Conservation (phyloP, 2,888 invertebrate genomes). For the Portevinia maculata region DNA sequence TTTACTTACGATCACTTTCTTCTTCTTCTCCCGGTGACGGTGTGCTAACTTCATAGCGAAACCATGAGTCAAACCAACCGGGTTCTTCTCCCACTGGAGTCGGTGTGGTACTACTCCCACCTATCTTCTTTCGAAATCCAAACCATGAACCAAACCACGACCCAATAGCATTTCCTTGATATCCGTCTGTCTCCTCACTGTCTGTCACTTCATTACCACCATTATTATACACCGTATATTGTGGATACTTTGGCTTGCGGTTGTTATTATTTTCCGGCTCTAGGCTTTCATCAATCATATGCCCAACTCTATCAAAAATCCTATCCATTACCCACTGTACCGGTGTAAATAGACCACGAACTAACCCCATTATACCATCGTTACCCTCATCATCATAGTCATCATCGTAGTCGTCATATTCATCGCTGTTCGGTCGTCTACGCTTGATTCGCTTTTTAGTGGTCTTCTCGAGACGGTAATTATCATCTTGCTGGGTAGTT, state of each 20-base stretch:
- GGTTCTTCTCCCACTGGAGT: constrained; percentile 74
- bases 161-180: constrained; percentile 74
- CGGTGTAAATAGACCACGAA: constrained; percentile 80
- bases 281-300: constrained; percentile 67
- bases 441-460: constrained; percentile 61
- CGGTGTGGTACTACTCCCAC: constrained; percentile 77
- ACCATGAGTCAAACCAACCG: constrained; percentile 81
- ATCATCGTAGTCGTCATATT: constrained; percentile 76
- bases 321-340: constrained; percentile 79
- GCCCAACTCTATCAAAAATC: constrained; percentile 77
- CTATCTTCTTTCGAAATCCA: constrained; percentile 76
- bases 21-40: constrained; percentile 75
- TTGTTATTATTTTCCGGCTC: constrained; percentile 50
- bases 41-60: constrained; percentile 77
- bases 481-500: constrained; percentile 22
- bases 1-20: constrained; percentile 78
- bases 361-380: constrained; percentile 77
- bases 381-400: constrained; percentile 75
- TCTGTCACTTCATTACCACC: constrained; percentile 74
- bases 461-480: constrained; percentile 41
- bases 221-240: constrained; percentile 79
- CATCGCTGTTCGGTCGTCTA: constrained; percentile 77
- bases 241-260: constrained; percentile 77
- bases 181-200: constrained; percentile 74
- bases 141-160: constrained; percentile 81